Conservation (phyloP, 1,140 invertebrate species). For the Caenorhabditis tropicalis region DNA sequence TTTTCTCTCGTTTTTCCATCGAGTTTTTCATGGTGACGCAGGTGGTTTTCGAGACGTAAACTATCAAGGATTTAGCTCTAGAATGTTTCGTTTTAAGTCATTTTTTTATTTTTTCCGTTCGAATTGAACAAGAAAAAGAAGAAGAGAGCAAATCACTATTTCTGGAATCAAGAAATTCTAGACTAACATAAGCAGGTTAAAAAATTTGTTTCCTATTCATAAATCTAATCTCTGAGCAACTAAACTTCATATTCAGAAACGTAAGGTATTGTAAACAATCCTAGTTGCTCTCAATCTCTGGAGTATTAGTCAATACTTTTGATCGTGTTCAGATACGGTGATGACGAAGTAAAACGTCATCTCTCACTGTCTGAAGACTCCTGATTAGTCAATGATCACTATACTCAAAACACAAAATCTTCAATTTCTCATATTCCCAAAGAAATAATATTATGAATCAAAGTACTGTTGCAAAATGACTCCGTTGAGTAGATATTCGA, state of each 20-base stretch:
- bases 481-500: background rate
- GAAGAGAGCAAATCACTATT: too few relatives aligned
- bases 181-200: too few relatives aligned
- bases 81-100: background rate
- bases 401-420: background rate
- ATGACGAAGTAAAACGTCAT: background rate
- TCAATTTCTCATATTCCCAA: background rate
- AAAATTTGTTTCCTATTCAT: background rate
- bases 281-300: background rate
- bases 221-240: background rate
- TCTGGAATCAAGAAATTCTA: background rate
- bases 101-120: too few relatives aligned
- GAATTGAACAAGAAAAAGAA: too few relatives aligned
- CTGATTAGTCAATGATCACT: background rate
- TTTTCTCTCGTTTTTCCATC: background rate
- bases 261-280: background rate
- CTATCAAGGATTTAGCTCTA: background rate
- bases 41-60: background rate
- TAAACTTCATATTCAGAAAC: background rate
- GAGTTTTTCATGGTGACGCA: background rate
- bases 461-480: constrained; percentile 8
- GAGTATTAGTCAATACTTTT: background rate
- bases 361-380: background rate
- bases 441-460: background rate
- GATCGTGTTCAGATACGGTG: background rate